phyloP scores from a whole-genome alignment of 2,888 invertebrate genomes.

The Drosophila setosimentum region DNA sequence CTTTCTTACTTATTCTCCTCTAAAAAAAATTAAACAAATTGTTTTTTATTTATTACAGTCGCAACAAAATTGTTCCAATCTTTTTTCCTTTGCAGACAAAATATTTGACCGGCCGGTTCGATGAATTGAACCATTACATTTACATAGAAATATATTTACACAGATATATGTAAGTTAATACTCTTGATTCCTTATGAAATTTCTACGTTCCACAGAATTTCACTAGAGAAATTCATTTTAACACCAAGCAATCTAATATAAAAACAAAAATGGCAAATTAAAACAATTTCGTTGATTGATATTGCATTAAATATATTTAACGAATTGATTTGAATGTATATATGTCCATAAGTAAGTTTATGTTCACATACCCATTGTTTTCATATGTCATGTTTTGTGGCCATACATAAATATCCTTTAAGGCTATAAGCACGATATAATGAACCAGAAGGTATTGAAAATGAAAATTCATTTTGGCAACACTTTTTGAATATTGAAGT shows the following conservation, averaged over 20 bases:
- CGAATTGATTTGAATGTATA: background rate
- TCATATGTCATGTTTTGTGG: constrained; percentile 19
- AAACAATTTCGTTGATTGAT: background rate
- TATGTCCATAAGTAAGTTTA: background rate
- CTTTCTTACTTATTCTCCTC: background rate
- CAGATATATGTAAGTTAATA: background rate
- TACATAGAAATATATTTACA: background rate
- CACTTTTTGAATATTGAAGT: background rate
- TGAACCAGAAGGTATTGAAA: constrained; percentile 3
- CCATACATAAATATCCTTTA: constrained; percentile 28
- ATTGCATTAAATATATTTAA: background rate
- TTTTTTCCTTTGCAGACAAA: background rate
- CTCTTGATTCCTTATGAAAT: too few relatives aligned
- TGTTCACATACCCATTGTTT: constrained; percentile 26
- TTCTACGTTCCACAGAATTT: background rate
- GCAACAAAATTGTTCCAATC: background rate
- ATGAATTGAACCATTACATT: background rate
- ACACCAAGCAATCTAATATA: background rate
- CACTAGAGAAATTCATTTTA: background rate
- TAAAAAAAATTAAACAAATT: background rate
- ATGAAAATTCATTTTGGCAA: constrained; percentile 5
- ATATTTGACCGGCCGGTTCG: background rate
- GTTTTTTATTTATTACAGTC: background rate
- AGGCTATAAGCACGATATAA: constrained; percentile 3
- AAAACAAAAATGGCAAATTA: background rate